Evolutionary conservation across 2,113 vertebrate species (phyloP).

Genomic region (Sebastes schlegelii): DNA sequence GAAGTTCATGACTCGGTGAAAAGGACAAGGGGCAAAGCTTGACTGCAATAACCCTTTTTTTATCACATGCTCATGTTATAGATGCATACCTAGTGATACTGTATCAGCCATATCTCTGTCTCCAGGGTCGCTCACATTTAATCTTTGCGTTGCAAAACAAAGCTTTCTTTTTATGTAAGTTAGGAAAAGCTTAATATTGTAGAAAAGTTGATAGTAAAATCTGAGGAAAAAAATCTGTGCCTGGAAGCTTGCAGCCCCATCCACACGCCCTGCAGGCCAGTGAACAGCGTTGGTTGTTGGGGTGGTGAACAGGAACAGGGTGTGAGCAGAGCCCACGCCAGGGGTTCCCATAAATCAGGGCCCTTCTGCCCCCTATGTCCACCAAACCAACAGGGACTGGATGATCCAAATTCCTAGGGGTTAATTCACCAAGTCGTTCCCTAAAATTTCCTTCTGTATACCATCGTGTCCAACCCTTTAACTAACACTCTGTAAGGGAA

Average conservation of each 20-base stretch:
- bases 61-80: constrained; percentile 47
- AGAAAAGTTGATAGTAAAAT: constrained; percentile 5
- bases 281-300: constrained; percentile 49
- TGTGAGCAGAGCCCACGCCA: constrained; percentile 78
- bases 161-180: neutral
- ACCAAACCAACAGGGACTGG: constrained; percentile 77
- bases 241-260: constrained; percentile 17
- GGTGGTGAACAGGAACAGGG: constrained; percentile 79
- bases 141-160: constrained; percentile 32
- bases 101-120: constrained; percentile 43
- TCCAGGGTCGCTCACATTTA: constrained; percentile 30
- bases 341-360: constrained; percentile 85
- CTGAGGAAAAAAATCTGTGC: neutral
- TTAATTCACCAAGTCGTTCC: constrained; percentile 83
- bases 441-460: constrained; percentile 73
- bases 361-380: constrained; percentile 78
- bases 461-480: constrained; percentile 38
- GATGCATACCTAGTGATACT: constrained; percentile 40
- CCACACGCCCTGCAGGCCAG: constrained; percentile 23
- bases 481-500: constrained; percentile 47
- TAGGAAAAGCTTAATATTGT: neutral
- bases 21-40: constrained; percentile 70
- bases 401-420: constrained; percentile 86
- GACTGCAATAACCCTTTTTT: constrained; percentile 44
- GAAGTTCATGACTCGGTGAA: constrained; percentile 57